These are phyloP conservation scores for Drosophila anomalata DNA, from an alignment of 2,888 invertebrate species.

Conservation along the genomic window DNA sequence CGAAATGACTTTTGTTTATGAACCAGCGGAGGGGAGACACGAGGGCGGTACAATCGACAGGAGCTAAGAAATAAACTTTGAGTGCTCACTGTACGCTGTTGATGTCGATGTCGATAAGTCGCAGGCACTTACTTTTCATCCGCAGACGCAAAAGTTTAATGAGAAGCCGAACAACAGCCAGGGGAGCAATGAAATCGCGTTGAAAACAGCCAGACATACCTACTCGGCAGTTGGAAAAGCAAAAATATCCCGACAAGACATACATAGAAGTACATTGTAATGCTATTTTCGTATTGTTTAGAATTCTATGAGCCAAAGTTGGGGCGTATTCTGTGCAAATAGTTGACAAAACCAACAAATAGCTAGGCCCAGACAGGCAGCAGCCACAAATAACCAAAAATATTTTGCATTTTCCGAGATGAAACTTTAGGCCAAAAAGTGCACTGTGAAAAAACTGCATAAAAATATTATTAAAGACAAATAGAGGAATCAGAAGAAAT, in stretches of 20 bases:
- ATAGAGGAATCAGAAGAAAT: no score
- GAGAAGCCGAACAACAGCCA: slow-evolving; percentile 13
- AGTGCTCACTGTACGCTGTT: slow-evolving; percentile 15
- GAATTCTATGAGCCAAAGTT: slow-evolving; percentile 15
- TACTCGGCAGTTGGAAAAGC: no score
- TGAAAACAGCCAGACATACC: background rate
- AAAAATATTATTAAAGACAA: no score
- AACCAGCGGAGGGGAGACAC: background rate
- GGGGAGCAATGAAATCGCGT: slow-evolving; percentile 13
- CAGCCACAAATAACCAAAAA: slow-evolving; percentile 26
- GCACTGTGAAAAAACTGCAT: background rate
- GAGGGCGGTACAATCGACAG: slow-evolving; percentile 12
- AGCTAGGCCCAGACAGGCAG: slow-evolving; percentile 7
- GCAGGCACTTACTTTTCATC: slow-evolving; percentile 28
- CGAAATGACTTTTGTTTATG: slow-evolving; percentile 63
- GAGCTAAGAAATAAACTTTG: slow-evolving; percentile 16
- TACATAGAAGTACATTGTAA: slow-evolving; percentile 6
- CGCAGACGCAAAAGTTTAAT: slow-evolving; percentile 36
- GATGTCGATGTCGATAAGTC: slow-evolving; percentile 35
- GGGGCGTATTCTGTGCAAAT: slow-evolving; percentile 19
- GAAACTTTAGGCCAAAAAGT: slow-evolving; percentile 10
- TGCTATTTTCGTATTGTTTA: slow-evolving; percentile 27
- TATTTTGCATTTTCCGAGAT: slow-evolving; percentile 11
- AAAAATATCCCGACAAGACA: no score
- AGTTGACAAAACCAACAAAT: slow-evolving; percentile 21